Conservation (phyloP, 2,797 vertebrate genomes). For the Uromys caudimaculatus region DNA sequence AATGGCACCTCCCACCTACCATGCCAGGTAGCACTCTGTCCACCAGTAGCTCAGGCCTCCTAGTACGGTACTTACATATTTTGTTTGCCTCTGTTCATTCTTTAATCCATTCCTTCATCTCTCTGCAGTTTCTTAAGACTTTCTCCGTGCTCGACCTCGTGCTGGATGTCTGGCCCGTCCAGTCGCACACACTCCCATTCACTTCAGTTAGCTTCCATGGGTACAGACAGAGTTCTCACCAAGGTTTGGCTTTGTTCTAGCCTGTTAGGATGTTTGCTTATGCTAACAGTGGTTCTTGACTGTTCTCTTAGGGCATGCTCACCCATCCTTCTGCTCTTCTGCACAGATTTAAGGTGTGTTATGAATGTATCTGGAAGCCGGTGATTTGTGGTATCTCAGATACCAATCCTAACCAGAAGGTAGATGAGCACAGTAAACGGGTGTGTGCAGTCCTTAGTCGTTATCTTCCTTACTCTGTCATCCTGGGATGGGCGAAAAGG, state of each 20-base stretch:
- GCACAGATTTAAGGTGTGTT: background rate
- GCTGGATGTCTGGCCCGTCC: background rate
- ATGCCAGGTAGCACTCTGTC: too few relatives aligned
- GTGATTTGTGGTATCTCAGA: background rate
- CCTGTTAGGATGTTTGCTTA: background rate
- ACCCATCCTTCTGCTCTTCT: background rate
- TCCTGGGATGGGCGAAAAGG: background rate
- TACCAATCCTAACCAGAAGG: background rate
- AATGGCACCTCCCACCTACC: background rate
- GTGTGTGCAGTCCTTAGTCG: background rate
- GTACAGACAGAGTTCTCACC: background rate
- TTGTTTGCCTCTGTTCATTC: background rate
- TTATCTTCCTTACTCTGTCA: background rate
- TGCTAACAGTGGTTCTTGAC: background rate
- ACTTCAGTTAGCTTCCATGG: background rate
- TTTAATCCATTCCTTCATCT: background rate
- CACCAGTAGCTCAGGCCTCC: background rate
- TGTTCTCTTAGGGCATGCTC: background rate
- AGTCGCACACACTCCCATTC: background rate
- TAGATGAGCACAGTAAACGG: background rate
- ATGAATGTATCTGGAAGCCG: background rate
- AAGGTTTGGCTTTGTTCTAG: background rate
- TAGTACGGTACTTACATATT: background rate
- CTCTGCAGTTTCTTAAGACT: background rate
- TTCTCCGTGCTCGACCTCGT: background rate